Conservation (phyloP, 2,113 vertebrate genomes). For the Lipophrys pholis region DNA sequence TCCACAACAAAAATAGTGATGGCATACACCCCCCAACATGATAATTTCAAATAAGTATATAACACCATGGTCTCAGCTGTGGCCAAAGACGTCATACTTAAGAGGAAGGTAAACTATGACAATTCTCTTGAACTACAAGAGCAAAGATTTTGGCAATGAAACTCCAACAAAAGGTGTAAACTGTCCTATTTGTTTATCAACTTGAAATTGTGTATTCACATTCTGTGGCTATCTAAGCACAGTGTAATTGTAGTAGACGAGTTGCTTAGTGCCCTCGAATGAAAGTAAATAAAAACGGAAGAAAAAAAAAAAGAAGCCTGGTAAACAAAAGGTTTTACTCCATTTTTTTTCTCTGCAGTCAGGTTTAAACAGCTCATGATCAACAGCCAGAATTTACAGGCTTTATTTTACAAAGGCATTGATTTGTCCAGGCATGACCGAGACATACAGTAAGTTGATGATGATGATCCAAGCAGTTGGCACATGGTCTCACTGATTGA, state of each 20-base stretch:
- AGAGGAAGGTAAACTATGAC: constrained; percentile 47
- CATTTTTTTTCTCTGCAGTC: constrained; percentile 44
- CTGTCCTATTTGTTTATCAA: constrained; percentile 52
- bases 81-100: constrained; percentile 43
- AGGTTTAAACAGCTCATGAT: constrained; percentile 58
- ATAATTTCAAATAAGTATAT: constrained; percentile 65
- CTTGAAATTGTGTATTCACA: constrained; percentile 39
- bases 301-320: constrained; percentile 36
- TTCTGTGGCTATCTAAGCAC: constrained; percentile 54
- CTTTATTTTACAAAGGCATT: constrained; percentile 71
- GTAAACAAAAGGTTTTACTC: constrained; percentile 65
- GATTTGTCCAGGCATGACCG: constrained; percentile 59
- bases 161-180: constrained; percentile 28
- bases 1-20: constrained; percentile 69
- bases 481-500: constrained; percentile 41
- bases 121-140: constrained; percentile 46
- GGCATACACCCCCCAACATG: constrained; percentile 59
- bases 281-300: constrained; percentile 1
- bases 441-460: constrained; percentile 61
- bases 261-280: constrained; percentile 25
- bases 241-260: constrained; percentile 49
- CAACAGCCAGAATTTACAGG: constrained; percentile 64
- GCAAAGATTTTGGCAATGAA: constrained; percentile 58
- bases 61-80: constrained; percentile 53
- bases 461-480: constrained; percentile 39